phyloP scores from a whole-genome alignment of 2,888 invertebrate genomes.

The Acanthoscelides obtectus region DNA sequence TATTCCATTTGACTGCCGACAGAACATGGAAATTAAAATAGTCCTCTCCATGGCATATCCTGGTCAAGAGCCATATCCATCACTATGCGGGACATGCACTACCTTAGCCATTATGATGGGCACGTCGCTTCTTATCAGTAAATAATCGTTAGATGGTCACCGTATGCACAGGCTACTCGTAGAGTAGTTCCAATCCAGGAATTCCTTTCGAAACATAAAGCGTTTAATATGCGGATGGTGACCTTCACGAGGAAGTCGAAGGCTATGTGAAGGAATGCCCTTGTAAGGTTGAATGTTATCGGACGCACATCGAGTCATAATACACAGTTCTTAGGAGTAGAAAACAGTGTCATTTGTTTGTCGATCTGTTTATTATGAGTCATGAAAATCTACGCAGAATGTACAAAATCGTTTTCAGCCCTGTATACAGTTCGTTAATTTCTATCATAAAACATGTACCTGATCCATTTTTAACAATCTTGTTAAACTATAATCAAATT shows the following conservation, averaged over 20 bases:
- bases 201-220: neutral
- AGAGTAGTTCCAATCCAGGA: neutral
- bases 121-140: neutral
- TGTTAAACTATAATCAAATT: too few relatives aligned
- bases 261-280: neutral
- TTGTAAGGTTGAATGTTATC: neutral
- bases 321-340: neutral
- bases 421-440: too few relatives aligned
- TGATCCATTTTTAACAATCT: too few relatives aligned
- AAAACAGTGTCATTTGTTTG: too few relatives aligned
- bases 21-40: too few relatives aligned
- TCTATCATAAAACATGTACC: too few relatives aligned
- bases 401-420: too few relatives aligned
- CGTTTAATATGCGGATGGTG: neutral
- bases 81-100: neutral
- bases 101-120: neutral
- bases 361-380: too few relatives aligned
- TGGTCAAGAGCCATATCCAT: neutral
- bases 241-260: neutral
- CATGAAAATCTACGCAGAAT: too few relatives aligned
- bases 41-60: neutral
- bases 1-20: too few relatives aligned
- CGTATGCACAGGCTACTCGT: neutral
- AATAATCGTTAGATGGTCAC: neutral
- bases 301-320: neutral